Conservation (phyloP, 2,797 vertebrate genomes). For the Tamandua tetradactyla region DNA sequence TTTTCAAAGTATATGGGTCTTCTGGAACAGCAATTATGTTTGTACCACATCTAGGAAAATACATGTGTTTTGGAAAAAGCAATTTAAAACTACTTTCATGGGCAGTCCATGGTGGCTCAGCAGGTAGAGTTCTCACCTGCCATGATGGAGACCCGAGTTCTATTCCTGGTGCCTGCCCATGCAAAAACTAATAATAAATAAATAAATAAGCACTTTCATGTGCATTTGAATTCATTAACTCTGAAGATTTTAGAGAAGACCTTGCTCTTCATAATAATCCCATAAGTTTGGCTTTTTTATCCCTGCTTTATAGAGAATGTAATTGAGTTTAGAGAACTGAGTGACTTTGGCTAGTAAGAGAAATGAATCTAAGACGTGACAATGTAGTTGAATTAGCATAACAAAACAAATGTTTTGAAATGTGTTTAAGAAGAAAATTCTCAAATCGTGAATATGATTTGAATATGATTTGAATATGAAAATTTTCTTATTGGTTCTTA, state of each 20-base stretch:
- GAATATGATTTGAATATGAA: no score
- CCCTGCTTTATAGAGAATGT: not conserved
- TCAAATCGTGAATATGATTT: not conserved
- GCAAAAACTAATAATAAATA: no score
- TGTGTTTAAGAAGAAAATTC: not conserved
- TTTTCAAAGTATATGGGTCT: not conserved
- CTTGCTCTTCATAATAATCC: not conserved
- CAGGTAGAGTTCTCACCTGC: no score
- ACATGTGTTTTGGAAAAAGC: not conserved
- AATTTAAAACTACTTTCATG: not conserved
- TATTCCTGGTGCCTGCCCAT: no score
- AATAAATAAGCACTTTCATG: not conserved
- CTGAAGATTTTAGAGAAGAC: not conserved
- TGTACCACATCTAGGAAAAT: no score
- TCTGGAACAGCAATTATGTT: not conserved
- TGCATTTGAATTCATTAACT: not conserved
- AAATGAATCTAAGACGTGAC: not conserved
- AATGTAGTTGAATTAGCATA: not conserved
- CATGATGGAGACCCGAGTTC: no score
- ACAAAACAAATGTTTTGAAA: not conserved
- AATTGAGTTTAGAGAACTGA: conserved; percentile 1
- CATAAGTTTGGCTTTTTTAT: not conserved
- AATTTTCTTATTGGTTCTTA: not conserved
- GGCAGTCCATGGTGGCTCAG: no score
- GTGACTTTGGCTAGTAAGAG: not conserved